phyloP scores from a whole-genome alignment of 1,140 invertebrate species.

The Stratiolaelaps scimitus region DNA sequence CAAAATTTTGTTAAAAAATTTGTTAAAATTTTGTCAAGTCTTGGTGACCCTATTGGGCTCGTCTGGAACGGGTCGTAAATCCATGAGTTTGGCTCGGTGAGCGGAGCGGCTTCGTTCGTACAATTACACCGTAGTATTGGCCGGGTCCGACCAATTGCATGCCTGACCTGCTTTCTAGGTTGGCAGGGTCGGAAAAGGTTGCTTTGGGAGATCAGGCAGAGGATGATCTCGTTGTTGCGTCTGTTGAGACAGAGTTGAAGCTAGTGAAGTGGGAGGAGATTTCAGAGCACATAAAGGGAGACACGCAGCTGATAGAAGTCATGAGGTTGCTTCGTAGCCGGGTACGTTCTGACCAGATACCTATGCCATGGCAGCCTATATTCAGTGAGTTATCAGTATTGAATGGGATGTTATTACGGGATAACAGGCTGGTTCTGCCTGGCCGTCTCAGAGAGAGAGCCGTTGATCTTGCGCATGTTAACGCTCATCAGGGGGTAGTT shows the following conservation, averaged over 20 bases:
- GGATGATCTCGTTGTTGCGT: background rate
- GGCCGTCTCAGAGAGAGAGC: background rate
- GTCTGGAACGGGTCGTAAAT: background rate
- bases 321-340: background rate
- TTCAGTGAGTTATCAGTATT: background rate
- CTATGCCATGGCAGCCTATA: background rate
- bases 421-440: background rate
- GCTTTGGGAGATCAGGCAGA: background rate
- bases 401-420: no score
- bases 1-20: no score
- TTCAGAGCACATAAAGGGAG: background rate
- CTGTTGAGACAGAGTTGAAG: background rate
- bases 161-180: background rate
- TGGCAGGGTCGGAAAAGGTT: background rate
- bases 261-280: background rate
- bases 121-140: background rate
- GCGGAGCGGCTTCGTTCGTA: background rate
- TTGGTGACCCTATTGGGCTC: conserved; percentile 7
- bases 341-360: no score
- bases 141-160: background rate
- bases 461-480: background rate
- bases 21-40: background rate
- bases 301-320: no score
- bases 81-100: background rate
- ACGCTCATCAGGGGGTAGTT: background rate